phyloP scores from a whole-genome alignment of 1,140 invertebrate genomes.

The Drosophila rhopaloa region DNA sequence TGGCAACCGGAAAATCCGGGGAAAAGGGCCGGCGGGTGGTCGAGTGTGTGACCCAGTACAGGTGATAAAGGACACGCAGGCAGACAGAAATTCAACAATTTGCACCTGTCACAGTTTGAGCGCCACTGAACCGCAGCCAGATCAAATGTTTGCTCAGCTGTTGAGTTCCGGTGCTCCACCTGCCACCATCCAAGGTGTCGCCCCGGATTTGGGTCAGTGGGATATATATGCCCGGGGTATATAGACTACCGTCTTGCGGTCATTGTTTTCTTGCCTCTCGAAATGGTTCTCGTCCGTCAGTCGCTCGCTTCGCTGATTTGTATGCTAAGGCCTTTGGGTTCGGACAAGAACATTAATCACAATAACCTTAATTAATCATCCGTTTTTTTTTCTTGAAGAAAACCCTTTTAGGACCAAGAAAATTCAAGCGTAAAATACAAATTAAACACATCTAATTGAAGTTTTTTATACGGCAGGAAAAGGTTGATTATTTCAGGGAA shows the following conservation, averaged over 20 bases:
- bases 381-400: conserved; percentile 11
- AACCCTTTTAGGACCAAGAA: conserved; percentile 19
- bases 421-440: conserved; percentile 48
- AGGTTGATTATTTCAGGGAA: not conserved
- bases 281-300: conserved; percentile 29
- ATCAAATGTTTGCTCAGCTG: conserved; percentile 65
- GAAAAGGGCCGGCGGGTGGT: conserved; percentile 17
- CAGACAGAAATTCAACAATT: conserved; percentile 65
- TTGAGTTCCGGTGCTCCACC: conserved; percentile 23
- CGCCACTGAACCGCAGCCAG: conserved; percentile 46
- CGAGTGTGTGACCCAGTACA: conserved; percentile 40
- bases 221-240: conserved; percentile 1
- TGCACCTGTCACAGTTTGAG: conserved; percentile 68
- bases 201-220: conserved; percentile 56
- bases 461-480: conserved; percentile 3
- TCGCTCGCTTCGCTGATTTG: conserved; percentile 41
- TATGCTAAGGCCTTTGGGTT: conserved; percentile 17
- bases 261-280: conserved; percentile 43
- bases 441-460: conserved; percentile 36
- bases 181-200: conserved; percentile 35
- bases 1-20: conserved; percentile 19
- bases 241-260: conserved; percentile 25
- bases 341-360: conserved; percentile 53
- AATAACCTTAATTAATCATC: conserved; percentile 63
- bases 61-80: conserved; percentile 44